phyloP scores from a whole-genome alignment of 53 echinoderm and acorn worm species.

The Holothuria scabra region DNA sequence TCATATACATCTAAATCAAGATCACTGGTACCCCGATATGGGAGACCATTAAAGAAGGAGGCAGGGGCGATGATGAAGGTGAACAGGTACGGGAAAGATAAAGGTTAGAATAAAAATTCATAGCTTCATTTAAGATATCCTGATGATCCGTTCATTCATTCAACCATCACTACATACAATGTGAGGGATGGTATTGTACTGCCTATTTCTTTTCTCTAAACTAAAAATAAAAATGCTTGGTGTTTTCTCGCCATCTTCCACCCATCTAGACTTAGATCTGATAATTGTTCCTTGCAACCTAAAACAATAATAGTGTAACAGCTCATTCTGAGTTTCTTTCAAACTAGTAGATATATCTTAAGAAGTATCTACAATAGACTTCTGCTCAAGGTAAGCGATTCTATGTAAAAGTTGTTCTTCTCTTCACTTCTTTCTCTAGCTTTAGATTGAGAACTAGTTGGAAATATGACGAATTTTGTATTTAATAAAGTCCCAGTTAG shows the following conservation, averaged over 20 bases:
- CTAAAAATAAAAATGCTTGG: background rate
- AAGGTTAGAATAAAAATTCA: no score
- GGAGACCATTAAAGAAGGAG: background rate
- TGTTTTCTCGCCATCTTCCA: background rate
- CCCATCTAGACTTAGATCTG: no score
- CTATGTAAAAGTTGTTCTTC: no score
- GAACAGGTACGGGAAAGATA: no score
- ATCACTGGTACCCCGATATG: background rate
- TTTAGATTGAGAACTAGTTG: background rate
- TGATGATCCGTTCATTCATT: background rate
- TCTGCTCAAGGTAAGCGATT: no score
- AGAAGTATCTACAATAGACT: no score
- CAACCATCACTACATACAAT: background rate
- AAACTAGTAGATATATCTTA: no score
- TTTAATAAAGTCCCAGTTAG: no score
- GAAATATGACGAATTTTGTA: background rate
- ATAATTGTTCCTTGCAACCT: no score
- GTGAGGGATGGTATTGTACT: background rate
- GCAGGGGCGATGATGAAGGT: no score
- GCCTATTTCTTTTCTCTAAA: background rate
- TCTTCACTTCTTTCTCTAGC: background rate
- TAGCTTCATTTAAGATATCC: constrained; percentile 4
- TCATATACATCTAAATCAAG: background rate
- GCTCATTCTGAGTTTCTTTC: no score
- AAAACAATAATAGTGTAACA: no score